Evolutionary conservation across 2,888 invertebrate genomes (phyloP).

Genomic region (Nephrotoma guestfalica): DNA sequence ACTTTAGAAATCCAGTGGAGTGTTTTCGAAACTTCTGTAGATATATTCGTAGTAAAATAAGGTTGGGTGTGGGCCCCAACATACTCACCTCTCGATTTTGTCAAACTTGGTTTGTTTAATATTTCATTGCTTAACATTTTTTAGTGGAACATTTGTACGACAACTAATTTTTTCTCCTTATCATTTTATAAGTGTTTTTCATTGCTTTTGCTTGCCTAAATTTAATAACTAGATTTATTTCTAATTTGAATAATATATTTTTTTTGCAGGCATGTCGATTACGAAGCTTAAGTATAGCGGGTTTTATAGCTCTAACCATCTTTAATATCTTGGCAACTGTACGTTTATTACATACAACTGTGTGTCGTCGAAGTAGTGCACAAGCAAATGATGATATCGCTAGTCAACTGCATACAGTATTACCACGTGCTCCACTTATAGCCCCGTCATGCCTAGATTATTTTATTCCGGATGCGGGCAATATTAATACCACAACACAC

Average conservation of each 20-base stretch:
- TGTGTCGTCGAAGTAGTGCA: constrained; percentile 22
- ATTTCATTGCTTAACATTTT: too few species aligned
- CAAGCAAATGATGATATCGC: constrained; percentile 14
- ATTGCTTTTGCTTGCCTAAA: too few species aligned
- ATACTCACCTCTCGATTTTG: too few species aligned
- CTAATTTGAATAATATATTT: neutral
- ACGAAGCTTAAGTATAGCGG: constrained; percentile 1
- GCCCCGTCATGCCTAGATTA: constrained; percentile 14
- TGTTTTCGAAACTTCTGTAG: too few species aligned
- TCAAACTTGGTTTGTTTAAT: too few species aligned
- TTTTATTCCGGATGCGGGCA: constrained; percentile 24
- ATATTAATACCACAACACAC: constrained; percentile 20
- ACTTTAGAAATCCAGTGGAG: too few species aligned
- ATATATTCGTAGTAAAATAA: too few species aligned
- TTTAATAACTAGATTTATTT: too few species aligned
- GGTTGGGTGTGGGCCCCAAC: too few species aligned
- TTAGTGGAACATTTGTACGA: too few species aligned
- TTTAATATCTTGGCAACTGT: constrained; percentile 47
- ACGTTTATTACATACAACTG: constrained; percentile 37
- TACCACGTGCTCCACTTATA: constrained; percentile 13
- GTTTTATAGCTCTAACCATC: constrained; percentile 47
- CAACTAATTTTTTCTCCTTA: too few species aligned
- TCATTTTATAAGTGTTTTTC: too few species aligned
- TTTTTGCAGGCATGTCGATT: constrained; percentile 1
- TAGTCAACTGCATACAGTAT: constrained; percentile 14